These are phyloP conservation scores for Oceanites oceanicus DNA, from an alignment of 2,113 vertebrate genomes.

Conservation along the genomic window DNA sequence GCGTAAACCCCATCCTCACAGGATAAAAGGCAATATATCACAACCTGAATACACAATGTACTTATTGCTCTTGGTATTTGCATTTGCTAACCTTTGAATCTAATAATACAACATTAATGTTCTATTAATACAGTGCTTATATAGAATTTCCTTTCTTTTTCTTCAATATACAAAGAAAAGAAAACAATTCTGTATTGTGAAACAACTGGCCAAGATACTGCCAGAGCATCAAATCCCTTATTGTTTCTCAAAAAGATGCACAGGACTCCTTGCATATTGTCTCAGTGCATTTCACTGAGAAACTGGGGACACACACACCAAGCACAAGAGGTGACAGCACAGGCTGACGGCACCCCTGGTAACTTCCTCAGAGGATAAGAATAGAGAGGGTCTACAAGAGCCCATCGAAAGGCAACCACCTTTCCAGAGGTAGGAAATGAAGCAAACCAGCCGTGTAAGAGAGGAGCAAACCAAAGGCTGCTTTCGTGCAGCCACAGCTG, in stretches of 20 bases:
- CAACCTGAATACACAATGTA: neutral
- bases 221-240: neutral
- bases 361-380: neutral
- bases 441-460: neutral
- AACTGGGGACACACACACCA: accelerated
- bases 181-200: neutral
- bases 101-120: neutral
- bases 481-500: neutral
- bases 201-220: neutral
- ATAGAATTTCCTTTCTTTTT: neutral
- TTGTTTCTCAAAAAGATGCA: neutral
- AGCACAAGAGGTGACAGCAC: accelerated
- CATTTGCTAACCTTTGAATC: neutral
- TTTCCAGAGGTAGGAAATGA: neutral
- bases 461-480: neutral
- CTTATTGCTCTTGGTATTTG: neutral
- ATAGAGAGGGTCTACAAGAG: neutral
- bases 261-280: neutral
- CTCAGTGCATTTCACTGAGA: neutral
- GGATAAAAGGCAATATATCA: neutral
- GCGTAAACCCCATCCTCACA: neutral
- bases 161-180: neutral
- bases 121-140: neutral
- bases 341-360: neutral
- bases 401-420: neutral